Evolutionary conservation across 2,888 invertebrate species (phyloP).

Genomic region (Allygus modestus): DNA sequence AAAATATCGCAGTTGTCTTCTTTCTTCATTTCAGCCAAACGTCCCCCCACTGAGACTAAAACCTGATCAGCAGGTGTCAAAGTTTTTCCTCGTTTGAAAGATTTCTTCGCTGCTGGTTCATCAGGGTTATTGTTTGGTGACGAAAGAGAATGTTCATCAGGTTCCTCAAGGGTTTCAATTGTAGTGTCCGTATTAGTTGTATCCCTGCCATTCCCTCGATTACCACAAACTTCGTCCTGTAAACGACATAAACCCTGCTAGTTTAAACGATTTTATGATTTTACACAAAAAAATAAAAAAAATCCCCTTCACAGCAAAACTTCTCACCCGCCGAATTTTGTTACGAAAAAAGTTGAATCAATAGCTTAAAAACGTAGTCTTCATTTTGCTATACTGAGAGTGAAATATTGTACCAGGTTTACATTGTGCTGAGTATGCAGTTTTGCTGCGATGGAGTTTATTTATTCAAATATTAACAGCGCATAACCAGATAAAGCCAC

Average conservation of each 20-base stretch:
- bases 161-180: not conserved
- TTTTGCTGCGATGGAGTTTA: no score
- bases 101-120: not conserved
- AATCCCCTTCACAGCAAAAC: no score
- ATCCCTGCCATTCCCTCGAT: not conserved
- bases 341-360: no score
- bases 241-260: constrained; percentile 48
- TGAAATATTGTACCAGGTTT: no score
- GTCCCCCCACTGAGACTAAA: constrained; percentile 57
- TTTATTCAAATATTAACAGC: no score
- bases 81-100: constrained; percentile 57
- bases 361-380: no score
- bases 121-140: not conserved
- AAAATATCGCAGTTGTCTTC: constrained; percentile 57
- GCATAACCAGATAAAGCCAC: no score
- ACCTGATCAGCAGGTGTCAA: constrained; percentile 61
- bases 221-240: constrained; percentile 45
- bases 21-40: constrained; percentile 52
- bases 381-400: no score
- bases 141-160: not conserved
- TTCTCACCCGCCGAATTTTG: no score
- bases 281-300: no score
- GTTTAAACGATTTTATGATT: no score
- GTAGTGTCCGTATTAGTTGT: not conserved
- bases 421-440: no score